phyloP scores from a whole-genome alignment of 1,140 invertebrate species.

The Drosophila subpulchrella region DNA sequence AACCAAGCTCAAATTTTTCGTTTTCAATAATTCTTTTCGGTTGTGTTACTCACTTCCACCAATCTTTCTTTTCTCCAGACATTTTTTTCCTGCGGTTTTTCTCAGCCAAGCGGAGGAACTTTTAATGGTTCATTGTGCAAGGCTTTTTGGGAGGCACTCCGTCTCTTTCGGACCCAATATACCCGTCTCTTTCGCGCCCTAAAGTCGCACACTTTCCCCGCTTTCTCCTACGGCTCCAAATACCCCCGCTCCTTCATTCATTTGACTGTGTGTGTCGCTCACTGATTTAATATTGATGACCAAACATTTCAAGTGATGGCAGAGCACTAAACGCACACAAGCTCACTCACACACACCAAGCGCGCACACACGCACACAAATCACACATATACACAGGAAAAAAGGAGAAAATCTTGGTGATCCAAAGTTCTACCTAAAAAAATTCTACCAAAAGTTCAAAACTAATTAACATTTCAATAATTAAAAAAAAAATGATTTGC shows the following conservation, averaged over 20 bases:
- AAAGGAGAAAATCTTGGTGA: too few species aligned
- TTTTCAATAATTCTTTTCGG: constrained; percentile 68
- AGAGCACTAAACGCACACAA: constrained; percentile 45
- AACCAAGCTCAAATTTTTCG: constrained; percentile 64
- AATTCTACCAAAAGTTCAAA: too few species aligned
- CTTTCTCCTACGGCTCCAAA: not conserved
- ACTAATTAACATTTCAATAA: too few species aligned
- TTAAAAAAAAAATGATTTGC: too few species aligned
- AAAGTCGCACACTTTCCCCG: not conserved
- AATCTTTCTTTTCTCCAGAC: constrained; percentile 3
- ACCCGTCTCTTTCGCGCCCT: not conserved
- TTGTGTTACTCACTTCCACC: constrained; percentile 1
- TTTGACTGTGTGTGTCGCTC: constrained; percentile 40
- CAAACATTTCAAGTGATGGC: constrained; percentile 77
- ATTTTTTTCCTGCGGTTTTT: constrained; percentile 21
- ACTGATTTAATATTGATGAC: constrained; percentile 80
- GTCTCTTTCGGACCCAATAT: not conserved
- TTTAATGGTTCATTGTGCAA: constrained; percentile 79
- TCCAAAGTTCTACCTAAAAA: too few species aligned
- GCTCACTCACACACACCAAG: constrained; percentile 10
- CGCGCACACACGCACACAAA: not conserved
- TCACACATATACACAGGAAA: too few species aligned
- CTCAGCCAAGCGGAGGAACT: constrained; percentile 69
- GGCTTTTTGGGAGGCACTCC: constrained; percentile 37
- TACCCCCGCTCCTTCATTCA: constrained; percentile 1